A percentile compares a stretch with the other conserved stretches of the same genome.
These are phyloP conservation scores for Pyxicephalus adspersus DNA, from an alignment of 2,113 vertebrate genomes.

Conservation along the genomic window DNA sequence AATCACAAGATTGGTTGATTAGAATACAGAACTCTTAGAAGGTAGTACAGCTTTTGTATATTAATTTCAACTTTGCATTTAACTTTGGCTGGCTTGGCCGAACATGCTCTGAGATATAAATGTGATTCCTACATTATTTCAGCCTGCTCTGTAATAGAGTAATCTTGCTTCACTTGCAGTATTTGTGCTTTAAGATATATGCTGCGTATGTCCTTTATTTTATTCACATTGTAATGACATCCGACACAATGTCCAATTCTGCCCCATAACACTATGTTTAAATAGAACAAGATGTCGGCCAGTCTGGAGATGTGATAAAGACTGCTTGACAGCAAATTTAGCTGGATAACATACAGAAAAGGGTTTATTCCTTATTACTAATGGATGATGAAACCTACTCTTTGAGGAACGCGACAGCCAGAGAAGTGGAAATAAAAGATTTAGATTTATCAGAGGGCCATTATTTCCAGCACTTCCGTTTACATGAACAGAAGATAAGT, in stretches of 20 bases:
- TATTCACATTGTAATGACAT: not conserved
- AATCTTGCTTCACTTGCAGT: too few species aligned
- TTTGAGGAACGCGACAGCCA: constrained; percentile 34
- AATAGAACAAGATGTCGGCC: not conserved
- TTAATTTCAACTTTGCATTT: too few species aligned
- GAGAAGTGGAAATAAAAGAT: constrained; percentile 37
- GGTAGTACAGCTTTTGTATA: too few species aligned
- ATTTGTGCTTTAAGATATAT: too few species aligned
- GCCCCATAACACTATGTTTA: constrained; percentile 8
- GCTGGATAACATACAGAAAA: constrained; percentile 2
- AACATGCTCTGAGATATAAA: too few species aligned
- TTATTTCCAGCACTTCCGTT: constrained; percentile 37
- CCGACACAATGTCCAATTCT: not conserved
- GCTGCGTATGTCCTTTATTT: too few species aligned
- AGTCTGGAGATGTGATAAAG: not conserved
- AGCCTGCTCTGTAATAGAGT: too few species aligned
- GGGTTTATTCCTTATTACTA: constrained; percentile 21
- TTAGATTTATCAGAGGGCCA: constrained; percentile 41
- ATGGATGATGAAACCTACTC: constrained; percentile 41
- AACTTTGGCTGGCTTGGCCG: too few species aligned
- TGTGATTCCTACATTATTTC: too few species aligned
- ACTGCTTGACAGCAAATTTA: constrained; percentile 20
- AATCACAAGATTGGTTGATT: too few species aligned
- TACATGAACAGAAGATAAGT: constrained; percentile 34
- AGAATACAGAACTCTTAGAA: too few species aligned